phyloP scores from a whole-genome alignment of 2,888 invertebrate species.

The Drosophila subsilvestris region DNA sequence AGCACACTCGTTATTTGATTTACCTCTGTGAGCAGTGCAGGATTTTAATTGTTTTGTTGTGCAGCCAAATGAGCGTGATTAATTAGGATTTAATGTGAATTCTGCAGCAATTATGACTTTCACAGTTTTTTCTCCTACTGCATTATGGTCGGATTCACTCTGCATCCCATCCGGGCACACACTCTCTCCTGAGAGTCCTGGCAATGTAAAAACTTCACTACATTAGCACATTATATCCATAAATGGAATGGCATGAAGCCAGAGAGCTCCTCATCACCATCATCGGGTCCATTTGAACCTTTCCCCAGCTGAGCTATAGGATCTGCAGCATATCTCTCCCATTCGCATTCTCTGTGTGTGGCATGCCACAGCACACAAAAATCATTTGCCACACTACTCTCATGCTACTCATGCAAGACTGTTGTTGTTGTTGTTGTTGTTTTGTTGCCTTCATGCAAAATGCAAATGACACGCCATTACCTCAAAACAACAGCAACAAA shows the following conservation, averaged over 20 bases:
- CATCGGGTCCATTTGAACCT: conserved; percentile 22
- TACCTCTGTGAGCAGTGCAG: conserved; percentile 4
- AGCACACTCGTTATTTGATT: conserved; percentile 22
- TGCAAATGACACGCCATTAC: conserved; percentile 75
- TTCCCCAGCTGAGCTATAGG: conserved; percentile 30
- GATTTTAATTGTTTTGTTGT: conserved; percentile 31
- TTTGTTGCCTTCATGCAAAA: conserved; percentile 56
- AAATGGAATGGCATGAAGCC: conserved; percentile 31
- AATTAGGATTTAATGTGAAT: conserved; percentile 41
- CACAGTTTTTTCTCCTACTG: neutral
- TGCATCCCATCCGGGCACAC: neutral
- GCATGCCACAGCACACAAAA: conserved; percentile 24
- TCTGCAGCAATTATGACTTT: conserved; percentile 19
- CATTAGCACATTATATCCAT: conserved; percentile 56
- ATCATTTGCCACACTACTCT: conserved; percentile 38
- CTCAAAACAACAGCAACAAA: conserved; percentile 37
- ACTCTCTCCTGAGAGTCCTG: neutral
- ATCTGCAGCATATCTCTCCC: conserved; percentile 10
- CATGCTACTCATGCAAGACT: conserved; percentile 21
- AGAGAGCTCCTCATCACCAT: conserved; percentile 20
- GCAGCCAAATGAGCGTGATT: conserved; percentile 25
- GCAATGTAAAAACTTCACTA: conserved; percentile 13
- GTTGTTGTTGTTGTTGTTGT: conserved; percentile 18
- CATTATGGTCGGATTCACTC: neutral
- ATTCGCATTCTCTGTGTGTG: conserved; percentile 35